Evolutionary conservation across 1,140 invertebrate species (phyloP).

Genomic region (Limonius californicus): DNA sequence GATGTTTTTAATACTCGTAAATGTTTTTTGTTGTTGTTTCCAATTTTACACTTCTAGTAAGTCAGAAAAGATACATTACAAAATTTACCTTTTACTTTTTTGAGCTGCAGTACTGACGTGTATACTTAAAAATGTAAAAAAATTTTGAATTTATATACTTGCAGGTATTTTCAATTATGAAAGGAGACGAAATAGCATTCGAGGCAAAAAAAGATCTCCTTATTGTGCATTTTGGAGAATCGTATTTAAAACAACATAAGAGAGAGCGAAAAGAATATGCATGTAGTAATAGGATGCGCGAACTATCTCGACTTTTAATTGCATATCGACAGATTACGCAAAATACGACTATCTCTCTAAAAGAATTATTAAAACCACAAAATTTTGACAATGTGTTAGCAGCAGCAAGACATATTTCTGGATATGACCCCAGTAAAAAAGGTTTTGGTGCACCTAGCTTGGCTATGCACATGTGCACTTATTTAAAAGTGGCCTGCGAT

Average conservation of each 20-base stretch:
- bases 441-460: no score
- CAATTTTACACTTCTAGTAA: background rate
- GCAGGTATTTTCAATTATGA: constrained; percentile 24
- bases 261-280: constrained; percentile 14
- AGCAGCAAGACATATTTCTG: constrained; percentile 21
- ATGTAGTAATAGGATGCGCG: constrained; percentile 28
- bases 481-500: constrained; percentile 25
- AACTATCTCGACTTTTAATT: constrained; percentile 26
- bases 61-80: no score
- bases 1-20: constrained; percentile 1
- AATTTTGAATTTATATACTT: background rate
- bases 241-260: constrained; percentile 30
- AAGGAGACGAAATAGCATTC: constrained; percentile 27
- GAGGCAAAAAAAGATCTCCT: no score
- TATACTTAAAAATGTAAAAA: background rate
- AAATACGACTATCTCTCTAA: constrained; percentile 16
- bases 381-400: constrained; percentile 25
- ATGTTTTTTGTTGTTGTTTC: no score
- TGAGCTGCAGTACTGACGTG: background rate
- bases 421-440: no score
- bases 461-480: constrained; percentile 26
- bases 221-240: constrained; percentile 26
- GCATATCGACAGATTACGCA: constrained; percentile 18
- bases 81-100: background rate
- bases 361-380: constrained; percentile 24